Evolutionary conservation across 2,888 invertebrate species (phyloP).

Genomic region (Chrysopilus asiliformis): DNA sequence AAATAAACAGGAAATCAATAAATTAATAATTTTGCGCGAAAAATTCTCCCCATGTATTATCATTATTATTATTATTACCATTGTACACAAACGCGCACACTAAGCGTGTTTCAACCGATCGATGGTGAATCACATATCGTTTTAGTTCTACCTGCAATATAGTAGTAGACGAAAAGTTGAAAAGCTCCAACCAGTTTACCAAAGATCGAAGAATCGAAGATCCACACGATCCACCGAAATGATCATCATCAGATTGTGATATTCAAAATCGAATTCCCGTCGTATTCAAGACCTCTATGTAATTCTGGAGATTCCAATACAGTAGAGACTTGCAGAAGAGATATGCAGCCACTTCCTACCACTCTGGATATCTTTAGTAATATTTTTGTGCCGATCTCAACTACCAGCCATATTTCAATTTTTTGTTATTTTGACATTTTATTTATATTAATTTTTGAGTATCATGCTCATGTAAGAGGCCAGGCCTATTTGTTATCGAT

Average conservation of each 20-base stretch:
- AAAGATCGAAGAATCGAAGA: too few relatives aligned
- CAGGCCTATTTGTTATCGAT: slow-evolving; percentile 8
- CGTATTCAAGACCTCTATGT: background rate
- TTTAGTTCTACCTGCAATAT: too few relatives aligned
- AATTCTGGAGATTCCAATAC: background rate
- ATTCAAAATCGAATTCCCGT: background rate
- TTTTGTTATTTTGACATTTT: slow-evolving; percentile 11
- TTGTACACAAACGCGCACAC: too few relatives aligned
- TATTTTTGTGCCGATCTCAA: slow-evolving; percentile 5
- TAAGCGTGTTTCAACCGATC: too few relatives aligned
- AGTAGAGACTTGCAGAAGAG: background rate
- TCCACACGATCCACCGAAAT: slow-evolving; percentile 4
- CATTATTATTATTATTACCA: too few relatives aligned
- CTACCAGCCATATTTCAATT: slow-evolving; percentile 9
- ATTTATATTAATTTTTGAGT: slow-evolving; percentile 10
- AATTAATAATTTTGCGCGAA: too few relatives aligned
- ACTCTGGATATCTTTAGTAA: too few relatives aligned
- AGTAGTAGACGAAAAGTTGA: too few relatives aligned
- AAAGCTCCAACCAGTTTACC: too few relatives aligned
- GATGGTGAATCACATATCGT: too few relatives aligned
- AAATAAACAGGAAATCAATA: too few relatives aligned
- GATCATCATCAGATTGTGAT: slow-evolving; percentile 2
- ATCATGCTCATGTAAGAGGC: slow-evolving; percentile 9
- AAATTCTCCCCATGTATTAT: too few relatives aligned
- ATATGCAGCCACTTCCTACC: background rate